Conservation (phyloP, 64 coral and sea anemone species). For the Astreopora myriophthalma region DNA sequence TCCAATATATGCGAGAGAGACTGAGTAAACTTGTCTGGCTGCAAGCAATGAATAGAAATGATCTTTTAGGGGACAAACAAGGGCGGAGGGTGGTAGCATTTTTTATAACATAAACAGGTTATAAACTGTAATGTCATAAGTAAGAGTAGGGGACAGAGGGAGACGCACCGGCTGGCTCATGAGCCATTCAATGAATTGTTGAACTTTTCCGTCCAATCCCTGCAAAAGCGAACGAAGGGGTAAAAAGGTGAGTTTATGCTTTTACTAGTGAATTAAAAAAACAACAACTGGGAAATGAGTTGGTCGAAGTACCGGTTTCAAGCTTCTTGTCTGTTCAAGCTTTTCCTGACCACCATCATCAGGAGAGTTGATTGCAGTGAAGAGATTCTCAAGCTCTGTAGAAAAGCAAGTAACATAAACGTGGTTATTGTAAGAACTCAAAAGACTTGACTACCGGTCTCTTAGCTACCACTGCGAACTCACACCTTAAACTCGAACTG, state of each 20-base stretch:
- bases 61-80: neutral
- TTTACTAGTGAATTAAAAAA: neutral
- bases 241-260: neutral
- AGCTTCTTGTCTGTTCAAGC: constrained; percentile 77
- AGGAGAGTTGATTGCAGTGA: constrained; percentile 87
- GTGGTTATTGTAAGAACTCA: neutral
- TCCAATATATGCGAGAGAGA: constrained; percentile 88
- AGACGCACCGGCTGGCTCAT: constrained; percentile 90
- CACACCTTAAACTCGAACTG: no score
- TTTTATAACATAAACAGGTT: neutral
- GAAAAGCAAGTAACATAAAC: neutral
- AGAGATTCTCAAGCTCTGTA: constrained; percentile 88
- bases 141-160: no score
- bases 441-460: neutral
- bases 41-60: neutral
- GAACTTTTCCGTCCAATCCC: constrained; percentile 79
- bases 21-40: constrained; percentile 88
- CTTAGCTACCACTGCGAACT: neutral
- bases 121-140: neutral
- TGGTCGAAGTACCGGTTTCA: constrained; percentile 56
- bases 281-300: neutral
- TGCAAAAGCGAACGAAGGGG: neutral
- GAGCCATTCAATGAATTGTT: constrained; percentile 92
- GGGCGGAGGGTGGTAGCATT: neutral
- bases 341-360: constrained; percentile 70